phyloP scores from a whole-genome alignment of 1,140 invertebrate genomes.

The Hirudo medicinalis region DNA sequence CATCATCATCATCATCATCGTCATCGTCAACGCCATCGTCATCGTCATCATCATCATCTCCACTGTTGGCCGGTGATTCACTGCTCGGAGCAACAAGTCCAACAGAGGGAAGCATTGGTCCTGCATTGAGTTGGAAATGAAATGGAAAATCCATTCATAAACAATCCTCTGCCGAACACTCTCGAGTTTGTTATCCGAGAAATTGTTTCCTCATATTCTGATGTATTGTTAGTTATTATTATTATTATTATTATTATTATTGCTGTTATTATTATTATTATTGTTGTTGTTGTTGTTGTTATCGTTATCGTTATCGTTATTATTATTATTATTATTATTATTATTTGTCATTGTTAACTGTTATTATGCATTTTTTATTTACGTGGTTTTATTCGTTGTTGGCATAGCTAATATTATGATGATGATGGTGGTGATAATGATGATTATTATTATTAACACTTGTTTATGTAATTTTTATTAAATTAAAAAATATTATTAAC shows the following conservation, averaged over 20 bases:
- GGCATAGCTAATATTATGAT: no score
- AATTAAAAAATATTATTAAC: neutral
- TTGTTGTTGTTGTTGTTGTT: neutral
- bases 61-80: neutral
- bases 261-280: neutral
- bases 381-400: no score
- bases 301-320: neutral
- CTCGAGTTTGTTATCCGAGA: neutral
- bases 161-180: no score
- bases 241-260: neutral
- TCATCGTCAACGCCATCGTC: neutral
- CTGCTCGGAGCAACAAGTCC: no score
- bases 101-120: no score
- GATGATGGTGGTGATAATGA: no score
- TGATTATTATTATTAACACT: no score
- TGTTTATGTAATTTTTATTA: no score
- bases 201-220: neutral
- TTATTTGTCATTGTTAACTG: neutral
- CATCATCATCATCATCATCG: neutral
- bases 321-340: neutral
- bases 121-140: no score
- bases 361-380: no score
- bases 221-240: conserved; percentile 1
- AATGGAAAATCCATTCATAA: no score
- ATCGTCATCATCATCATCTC: conserved; percentile 3